Percentiles rank a stretch among this genome's conserved stretches.
phyloP scores from a whole-genome alignment of 2,797 vertebrate genomes.

The Schizopygopsis malacanthus region DNA sequence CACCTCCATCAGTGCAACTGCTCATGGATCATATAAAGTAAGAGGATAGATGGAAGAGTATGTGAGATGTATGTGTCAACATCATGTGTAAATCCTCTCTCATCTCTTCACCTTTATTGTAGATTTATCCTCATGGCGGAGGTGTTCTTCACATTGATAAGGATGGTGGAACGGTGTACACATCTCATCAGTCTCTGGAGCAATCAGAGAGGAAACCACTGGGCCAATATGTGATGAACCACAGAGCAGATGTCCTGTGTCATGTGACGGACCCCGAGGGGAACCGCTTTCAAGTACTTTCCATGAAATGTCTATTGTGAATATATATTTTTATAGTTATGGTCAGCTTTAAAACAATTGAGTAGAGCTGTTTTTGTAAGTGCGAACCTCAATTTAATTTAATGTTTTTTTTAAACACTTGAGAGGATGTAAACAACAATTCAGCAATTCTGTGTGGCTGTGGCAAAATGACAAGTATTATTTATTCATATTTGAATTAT shows the following conservation, averaged over 20 bases:
- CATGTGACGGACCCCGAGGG: constrained; percentile 83
- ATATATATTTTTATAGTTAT: not conserved
- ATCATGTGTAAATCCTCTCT: not conserved
- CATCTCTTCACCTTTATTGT: constrained; percentile 18
- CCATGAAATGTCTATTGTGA: not conserved
- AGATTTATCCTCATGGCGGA: constrained; percentile 81
- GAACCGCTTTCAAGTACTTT: constrained; percentile 86
- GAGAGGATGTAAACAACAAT: not conserved
- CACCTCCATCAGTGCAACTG: constrained; percentile 82
- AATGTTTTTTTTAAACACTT: not conserved
- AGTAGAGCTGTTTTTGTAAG: not conserved
- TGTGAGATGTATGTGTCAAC: not conserved
- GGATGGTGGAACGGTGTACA: constrained; percentile 83
- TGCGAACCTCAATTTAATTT: not conserved
- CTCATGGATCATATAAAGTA: constrained; percentile 86
- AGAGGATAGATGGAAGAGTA: not conserved
- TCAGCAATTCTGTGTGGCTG: not conserved
- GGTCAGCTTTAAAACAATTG: not conserved
- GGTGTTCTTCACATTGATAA: constrained; percentile 83
- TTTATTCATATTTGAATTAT: not conserved
- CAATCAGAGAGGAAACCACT: constrained; percentile 60
- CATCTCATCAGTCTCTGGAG: constrained; percentile 56
- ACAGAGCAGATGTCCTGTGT: constrained; percentile 79
- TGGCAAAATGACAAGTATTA: not conserved
- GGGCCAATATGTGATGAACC: constrained; percentile 86